Evolutionary conservation across 2,888 invertebrate species (phyloP).

Genomic region (Lasioglossum oenotherae): DNA sequence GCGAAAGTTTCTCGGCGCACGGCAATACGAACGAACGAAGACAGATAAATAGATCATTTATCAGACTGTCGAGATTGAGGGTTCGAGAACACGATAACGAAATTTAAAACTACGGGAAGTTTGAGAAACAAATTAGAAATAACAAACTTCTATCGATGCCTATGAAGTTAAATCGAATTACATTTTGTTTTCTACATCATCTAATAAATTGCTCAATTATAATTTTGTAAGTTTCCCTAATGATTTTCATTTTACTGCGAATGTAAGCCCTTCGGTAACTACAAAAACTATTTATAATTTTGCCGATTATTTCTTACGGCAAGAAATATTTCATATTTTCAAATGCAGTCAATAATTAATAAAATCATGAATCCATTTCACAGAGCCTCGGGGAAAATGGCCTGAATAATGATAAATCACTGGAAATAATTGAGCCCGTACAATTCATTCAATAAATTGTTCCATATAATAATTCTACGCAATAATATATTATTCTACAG

Average conservation of each 20-base stretch:
- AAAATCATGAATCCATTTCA: not conserved
- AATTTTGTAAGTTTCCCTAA: not conserved
- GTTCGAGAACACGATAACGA: conserved; percentile 3
- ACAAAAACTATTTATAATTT: not conserved
- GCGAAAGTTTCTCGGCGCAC: conserved; percentile 47
- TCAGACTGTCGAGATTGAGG: conserved; percentile 25
- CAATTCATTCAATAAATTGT: not conserved
- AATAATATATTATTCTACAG: not conserved
- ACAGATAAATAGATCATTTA: conserved; percentile 44
- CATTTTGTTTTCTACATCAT: not conserved
- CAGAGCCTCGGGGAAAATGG: not conserved
- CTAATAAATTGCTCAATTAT: not conserved
- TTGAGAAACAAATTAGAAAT: not conserved
- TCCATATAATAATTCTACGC: not conserved
- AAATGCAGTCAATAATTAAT: conserved; percentile 1
- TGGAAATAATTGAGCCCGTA: not conserved
- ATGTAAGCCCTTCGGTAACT: not conserved
- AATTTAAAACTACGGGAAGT: not conserved
- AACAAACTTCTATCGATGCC: not conserved
- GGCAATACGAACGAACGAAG: conserved; percentile 23
- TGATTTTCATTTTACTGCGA: not conserved
- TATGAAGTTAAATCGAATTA: too few relatives aligned
- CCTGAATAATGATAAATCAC: conserved; percentile 1
- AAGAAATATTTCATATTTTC: not conserved
- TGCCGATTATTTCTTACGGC: not conserved